Conservation (phyloP, 2,888 invertebrate genomes). For the Meandrusa payeni region DNA sequence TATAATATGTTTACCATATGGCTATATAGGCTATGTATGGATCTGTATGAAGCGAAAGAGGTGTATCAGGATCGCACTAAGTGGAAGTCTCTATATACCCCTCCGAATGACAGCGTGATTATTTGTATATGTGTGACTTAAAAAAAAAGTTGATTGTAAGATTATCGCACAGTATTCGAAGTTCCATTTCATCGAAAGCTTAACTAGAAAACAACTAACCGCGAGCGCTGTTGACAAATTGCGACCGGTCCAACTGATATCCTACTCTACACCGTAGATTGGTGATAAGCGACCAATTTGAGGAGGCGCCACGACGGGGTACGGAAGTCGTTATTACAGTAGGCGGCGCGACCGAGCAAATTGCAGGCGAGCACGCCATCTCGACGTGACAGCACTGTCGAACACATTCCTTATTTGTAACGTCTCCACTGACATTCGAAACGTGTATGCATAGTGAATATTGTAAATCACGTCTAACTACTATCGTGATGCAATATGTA, state of each 20-base stretch:
- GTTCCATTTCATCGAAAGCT: conserved; percentile 31
- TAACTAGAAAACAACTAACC: conserved; percentile 57
- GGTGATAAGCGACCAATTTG: conserved; percentile 81
- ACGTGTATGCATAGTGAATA: conserved; percentile 53
- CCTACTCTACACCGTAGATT: conserved; percentile 74
- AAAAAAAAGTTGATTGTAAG: no score
- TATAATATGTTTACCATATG: no score
- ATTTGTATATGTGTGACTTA: no score
- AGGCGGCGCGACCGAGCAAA: conserved; percentile 76
- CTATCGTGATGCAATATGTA: conserved; percentile 9
- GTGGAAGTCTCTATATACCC: no score
- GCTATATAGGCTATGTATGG: no score
- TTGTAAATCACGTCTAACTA: conserved; percentile 33
- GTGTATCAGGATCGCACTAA: no score
- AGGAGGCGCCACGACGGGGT: conserved; percentile 79
- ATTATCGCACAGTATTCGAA: no score
- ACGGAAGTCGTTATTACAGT: conserved; percentile 80
- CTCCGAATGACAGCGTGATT: no score
- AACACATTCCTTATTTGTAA: conserved; percentile 76
- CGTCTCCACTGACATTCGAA: conserved; percentile 67
- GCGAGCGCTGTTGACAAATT: conserved; percentile 67
- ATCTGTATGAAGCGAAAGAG: no score
- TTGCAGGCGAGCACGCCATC: conserved; percentile 77
- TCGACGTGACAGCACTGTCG: conserved; percentile 78
- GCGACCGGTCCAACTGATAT: conserved; percentile 67